A percentile compares a stretch with the other conserved stretches of the same genome.
Conservation (phyloP, 2,113 vertebrate species). For the Cettia cetti region DNA sequence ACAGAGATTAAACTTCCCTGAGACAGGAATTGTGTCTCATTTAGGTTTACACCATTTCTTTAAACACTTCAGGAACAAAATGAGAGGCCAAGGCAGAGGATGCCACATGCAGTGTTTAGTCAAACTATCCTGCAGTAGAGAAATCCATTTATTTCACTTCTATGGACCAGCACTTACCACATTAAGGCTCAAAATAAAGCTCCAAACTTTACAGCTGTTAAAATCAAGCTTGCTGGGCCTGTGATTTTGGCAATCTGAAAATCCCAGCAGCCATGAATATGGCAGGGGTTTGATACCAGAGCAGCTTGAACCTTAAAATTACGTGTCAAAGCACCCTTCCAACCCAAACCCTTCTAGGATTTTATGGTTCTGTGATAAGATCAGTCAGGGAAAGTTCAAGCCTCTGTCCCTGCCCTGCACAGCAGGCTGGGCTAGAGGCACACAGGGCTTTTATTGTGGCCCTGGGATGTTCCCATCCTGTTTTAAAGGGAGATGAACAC, state of each 20-base stretch:
- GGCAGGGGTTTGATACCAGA: neutral
- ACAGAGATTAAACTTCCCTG: accelerated
- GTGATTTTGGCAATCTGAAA: neutral
- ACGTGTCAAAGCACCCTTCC: too few species aligned
- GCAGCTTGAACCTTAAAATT: neutral
- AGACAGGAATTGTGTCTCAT: neutral
- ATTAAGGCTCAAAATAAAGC: accelerated
- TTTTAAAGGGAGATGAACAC: neutral
- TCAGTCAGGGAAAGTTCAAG: neutral
- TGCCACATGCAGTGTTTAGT: neutral
- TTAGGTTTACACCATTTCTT: neutral
- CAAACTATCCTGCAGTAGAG: accelerated
- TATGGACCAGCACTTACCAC: neutral
- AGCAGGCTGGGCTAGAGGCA: neutral
- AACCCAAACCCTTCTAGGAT: neutral
- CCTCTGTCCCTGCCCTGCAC: neutral
- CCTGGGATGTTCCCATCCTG: accelerated
- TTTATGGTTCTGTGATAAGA: neutral
- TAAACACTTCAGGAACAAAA: neutral
- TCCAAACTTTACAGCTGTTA: neutral
- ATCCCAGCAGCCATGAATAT: neutral
- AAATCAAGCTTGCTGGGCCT: neutral
- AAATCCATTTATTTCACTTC: neutral
- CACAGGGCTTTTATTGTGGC: neutral
- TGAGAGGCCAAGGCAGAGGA: neutral